phyloP scores from a whole-genome alignment of 1,140 invertebrate species.

The Epicauta chinensis region DNA sequence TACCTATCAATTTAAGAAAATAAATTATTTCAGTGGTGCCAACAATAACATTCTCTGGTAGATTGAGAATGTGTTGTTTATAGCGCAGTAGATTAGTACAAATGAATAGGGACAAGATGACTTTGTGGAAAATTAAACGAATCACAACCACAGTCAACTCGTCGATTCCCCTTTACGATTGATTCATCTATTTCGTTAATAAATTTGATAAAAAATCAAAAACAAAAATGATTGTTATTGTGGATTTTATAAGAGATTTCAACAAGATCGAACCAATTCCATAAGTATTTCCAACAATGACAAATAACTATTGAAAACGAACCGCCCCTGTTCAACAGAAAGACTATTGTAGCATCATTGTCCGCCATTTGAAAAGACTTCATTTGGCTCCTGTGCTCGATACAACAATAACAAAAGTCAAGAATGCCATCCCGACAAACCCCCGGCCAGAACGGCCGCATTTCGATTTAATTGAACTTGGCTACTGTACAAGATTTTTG shows the following conservation, averaged over 20 bases:
- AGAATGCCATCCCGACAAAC: constrained; percentile 31
- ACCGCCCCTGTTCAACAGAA: constrained; percentile 12
- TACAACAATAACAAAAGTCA: constrained; percentile 25
- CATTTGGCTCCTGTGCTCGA: constrained; percentile 32
- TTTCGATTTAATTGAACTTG: constrained; percentile 33
- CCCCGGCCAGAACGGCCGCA: constrained; percentile 2
- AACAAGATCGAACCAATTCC: too few species aligned
- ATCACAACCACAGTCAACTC: constrained; percentile 1
- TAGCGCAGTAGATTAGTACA: constrained; percentile 28
- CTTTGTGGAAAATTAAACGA: constrained; percentile 21
- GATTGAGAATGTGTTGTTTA: constrained; percentile 25
- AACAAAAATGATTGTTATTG: too few species aligned
- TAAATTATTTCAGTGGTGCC: constrained; percentile 34
- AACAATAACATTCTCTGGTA: constrained; percentile 31
- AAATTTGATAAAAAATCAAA: too few species aligned
- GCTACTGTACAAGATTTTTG: constrained; percentile 30
- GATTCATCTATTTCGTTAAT: too few species aligned
- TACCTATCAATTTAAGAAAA: constrained; percentile 35
- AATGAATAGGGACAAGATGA: constrained; percentile 32
- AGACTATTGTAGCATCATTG: constrained; percentile 27
- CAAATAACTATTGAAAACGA: constrained; percentile 1
- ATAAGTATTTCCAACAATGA: not conserved
- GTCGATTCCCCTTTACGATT: constrained; percentile 7
- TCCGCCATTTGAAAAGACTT: constrained; percentile 32
- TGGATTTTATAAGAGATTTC: too few species aligned